These are phyloP conservation scores for Polyommatus icarus DNA, from an alignment of 2,888 invertebrate species.

Conservation along the genomic window DNA sequence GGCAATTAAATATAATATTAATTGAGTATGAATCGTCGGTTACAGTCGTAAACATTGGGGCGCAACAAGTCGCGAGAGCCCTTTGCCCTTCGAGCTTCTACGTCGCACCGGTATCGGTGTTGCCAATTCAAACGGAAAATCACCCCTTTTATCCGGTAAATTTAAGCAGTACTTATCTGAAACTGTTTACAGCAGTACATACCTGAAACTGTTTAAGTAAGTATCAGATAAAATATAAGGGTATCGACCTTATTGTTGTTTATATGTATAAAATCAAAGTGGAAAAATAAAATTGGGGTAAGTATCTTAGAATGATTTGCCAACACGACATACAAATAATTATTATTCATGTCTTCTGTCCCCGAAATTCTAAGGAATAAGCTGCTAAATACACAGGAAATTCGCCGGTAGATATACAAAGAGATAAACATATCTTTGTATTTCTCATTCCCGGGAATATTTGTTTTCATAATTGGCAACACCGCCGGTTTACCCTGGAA, in stretches of 20 bases:
- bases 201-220: not conserved
- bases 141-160: not conserved
- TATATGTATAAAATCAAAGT: not conserved
- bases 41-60: constrained; percentile 55
- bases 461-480: constrained; percentile 19
- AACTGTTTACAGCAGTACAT: not conserved
- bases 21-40: not conserved
- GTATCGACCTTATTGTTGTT: not conserved
- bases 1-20: not conserved
- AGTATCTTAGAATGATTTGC: not conserved
- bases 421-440: too few species aligned
- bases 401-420: not conserved
- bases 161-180: not conserved
- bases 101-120: constrained; percentile 2
- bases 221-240: not conserved
- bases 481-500: constrained; percentile 32
- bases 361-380: not conserved
- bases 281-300: not conserved
- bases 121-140: constrained; percentile 19
- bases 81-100: constrained; percentile 36
- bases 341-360: not conserved
- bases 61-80: constrained; percentile 67
- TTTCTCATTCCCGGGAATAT: constrained; percentile 28
- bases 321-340: not conserved
- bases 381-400: constrained; percentile 1